Evolutionary conservation across 2,113 vertebrate species (phyloP), one percentile per base, ranked within the genome.

Genomic region (Speoplatyrhinus poulsoni): DNA sequence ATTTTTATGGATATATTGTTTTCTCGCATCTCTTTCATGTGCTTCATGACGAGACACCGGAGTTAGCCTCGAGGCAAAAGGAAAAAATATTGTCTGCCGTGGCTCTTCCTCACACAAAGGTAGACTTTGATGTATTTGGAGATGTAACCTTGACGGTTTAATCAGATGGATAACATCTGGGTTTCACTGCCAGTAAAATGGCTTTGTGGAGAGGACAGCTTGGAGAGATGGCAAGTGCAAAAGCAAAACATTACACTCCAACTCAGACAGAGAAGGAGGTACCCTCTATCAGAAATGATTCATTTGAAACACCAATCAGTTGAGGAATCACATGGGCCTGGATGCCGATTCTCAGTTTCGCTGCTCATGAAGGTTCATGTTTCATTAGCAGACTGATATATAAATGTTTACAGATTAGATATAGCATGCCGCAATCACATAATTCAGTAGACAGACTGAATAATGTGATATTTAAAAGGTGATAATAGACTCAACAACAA

Each of bases 101-200:
- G 11, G 64, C 66, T 73, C 63, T 67, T 80, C 79, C 75, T 73
- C 62, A 58, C 12, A 77, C 66, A 74, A 79, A 82, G 66, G 63
- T 60, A 70, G 73, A 82, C 88, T 81, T 85, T 84, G 88, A 91
- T 88, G 83, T 80, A 88, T 89, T 81, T 80, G 71, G 75, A 86
- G 82, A 82, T 82, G 73, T 88, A 88, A 90, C 87, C 87, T 91
- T 88, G 84, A 87, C 81, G 77, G 65, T 79, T 88, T 82, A 88
- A 88, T 89, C 82, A 89, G 86, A 90, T 78, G 84, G 82, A 89
- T 88, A 88, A 87, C 90, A 87, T 87, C 85, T 84, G 84, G 81
- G 81, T 88, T 87, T 86, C 79, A 78, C 76, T 68, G 64, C 69
- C 81, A 82, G 81, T 74, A 72, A 89, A 86, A 88, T 78, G 79